Evolutionary conservation across 1,140 invertebrate species (phyloP).

Genomic region (Drosophila triauraria): DNA sequence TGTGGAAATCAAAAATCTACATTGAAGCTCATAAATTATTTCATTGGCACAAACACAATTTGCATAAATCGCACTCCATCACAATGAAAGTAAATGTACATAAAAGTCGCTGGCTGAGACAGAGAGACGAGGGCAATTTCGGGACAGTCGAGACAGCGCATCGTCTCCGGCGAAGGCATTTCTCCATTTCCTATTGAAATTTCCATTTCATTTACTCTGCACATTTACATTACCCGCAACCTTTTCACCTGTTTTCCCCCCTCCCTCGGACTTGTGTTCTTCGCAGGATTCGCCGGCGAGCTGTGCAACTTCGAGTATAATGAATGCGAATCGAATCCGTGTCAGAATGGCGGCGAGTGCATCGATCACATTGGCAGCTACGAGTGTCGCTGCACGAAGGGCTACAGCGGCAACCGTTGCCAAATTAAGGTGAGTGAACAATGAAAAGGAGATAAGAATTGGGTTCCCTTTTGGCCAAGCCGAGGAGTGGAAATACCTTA

Average conservation of each 20-base stretch:
- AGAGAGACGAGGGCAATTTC: conserved; percentile 40
- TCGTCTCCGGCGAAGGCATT: conserved; percentile 20
- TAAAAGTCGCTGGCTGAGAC: conserved; percentile 23
- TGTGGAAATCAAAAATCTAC: conserved; percentile 54
- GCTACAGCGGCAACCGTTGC: conserved; percentile 91
- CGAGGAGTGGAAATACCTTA: background rate
- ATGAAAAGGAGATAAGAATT: conserved; percentile 12
- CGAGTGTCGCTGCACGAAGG: conserved; percentile 91
- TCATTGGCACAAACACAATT: conserved; percentile 78
- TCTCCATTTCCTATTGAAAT: conserved; percentile 57
- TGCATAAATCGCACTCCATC: conserved; percentile 74
- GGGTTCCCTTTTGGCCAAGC: background rate
- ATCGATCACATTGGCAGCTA: conserved; percentile 91
- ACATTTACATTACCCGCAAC: conserved; percentile 71
- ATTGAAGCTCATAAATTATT: conserved; percentile 75
- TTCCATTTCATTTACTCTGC: conserved; percentile 81
- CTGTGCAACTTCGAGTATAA: conserved; percentile 93
- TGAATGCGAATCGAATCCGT: conserved; percentile 95
- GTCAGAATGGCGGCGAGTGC: conserved; percentile 93
- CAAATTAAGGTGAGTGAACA: conserved; percentile 87
- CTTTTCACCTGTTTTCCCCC: background rate
- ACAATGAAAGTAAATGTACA: conserved; percentile 64
- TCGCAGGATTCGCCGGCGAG: conserved; percentile 89
- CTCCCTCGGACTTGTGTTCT: conserved; percentile 5
- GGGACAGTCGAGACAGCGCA: conserved; percentile 14